Conservation (phyloP, 2,888 invertebrate genomes). For the Philereme transversata region DNA sequence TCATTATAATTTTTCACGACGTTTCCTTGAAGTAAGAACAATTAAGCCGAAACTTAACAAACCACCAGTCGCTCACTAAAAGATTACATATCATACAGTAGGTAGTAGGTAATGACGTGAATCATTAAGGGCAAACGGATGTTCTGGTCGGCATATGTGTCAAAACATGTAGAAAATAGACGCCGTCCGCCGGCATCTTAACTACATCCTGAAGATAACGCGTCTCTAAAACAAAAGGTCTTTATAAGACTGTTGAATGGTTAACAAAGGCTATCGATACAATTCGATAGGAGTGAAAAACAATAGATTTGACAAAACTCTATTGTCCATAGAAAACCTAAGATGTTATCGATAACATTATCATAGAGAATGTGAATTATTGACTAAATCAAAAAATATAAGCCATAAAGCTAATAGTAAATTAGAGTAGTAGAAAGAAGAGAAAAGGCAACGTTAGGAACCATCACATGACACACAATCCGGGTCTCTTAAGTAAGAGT, state of each 20-base stretch:
- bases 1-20: slow-evolving; percentile 46
- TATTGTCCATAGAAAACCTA: too few relatives aligned
- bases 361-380: too few relatives aligned
- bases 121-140: slow-evolving; percentile 40
- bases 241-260: slow-evolving; percentile 51
- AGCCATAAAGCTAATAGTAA: too few relatives aligned
- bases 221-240: slow-evolving; percentile 48
- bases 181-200: slow-evolving; percentile 36
- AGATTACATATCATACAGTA: slow-evolving; percentile 34
- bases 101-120: slow-evolving; percentile 27
- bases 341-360: too few relatives aligned
- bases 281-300: too few relatives aligned
- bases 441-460: too few relatives aligned
- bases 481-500: too few relatives aligned
- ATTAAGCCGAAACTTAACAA: slow-evolving; percentile 42
- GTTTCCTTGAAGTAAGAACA: slow-evolving; percentile 45
- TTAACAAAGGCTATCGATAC: slow-evolving; percentile 57
- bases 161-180: slow-evolving; percentile 31
- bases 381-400: too few relatives aligned
- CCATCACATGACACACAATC: too few relatives aligned
- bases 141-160: slow-evolving; percentile 29
- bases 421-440: too few relatives aligned
- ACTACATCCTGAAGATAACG: slow-evolving; percentile 34
- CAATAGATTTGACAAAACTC: too few relatives aligned
- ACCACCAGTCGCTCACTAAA: slow-evolving; percentile 31